Percentiles rank a stretch among this genome's conserved stretches.
These are phyloP conservation scores for Phainopepla nitens DNA, from an alignment of 2,113 vertebrate genomes.

Conservation along the genomic window DNA sequence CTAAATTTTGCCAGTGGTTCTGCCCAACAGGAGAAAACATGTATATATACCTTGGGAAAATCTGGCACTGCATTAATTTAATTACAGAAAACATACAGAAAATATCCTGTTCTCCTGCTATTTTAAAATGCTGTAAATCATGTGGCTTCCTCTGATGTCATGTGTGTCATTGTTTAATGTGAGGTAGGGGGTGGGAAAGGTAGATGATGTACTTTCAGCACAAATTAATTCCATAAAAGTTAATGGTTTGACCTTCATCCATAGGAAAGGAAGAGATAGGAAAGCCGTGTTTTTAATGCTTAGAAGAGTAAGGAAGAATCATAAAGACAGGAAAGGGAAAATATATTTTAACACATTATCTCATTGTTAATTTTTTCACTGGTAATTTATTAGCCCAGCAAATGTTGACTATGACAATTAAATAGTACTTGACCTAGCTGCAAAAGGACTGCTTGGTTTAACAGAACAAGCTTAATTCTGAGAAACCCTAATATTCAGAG, in stretches of 20 bases:
- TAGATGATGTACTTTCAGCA: constrained; percentile 14
- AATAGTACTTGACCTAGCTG: background rate
- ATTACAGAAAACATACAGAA: constrained; percentile 26
- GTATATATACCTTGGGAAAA: constrained; percentile 19
- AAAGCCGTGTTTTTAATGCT: constrained; percentile 21
- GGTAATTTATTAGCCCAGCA: constrained; percentile 23
- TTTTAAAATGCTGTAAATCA: constrained; percentile 43
- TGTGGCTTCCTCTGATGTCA: constrained; percentile 46
- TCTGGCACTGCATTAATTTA: background rate
- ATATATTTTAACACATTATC: constrained; percentile 22
- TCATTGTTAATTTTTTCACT: constrained; percentile 41
- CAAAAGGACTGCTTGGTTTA: background rate
- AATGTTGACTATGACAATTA: background rate
- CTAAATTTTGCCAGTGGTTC: background rate
- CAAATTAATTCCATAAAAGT: constrained; percentile 5
- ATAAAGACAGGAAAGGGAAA: constrained; percentile 52
- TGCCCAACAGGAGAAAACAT: background rate
- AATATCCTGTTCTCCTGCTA: constrained; percentile 43
- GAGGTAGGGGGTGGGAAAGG: constrained; percentile 21
- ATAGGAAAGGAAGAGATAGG: background rate
- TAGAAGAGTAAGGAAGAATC: constrained; percentile 8
- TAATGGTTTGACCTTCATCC: constrained; percentile 41
- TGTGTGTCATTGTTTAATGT: constrained; percentile 46
- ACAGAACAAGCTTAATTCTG: background rate
- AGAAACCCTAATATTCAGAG: background rate